Evolutionary conservation across 2,797 vertebrate species (phyloP), one percentile per base, ranked within the genome.

Genomic region (Limosa lapponica): DNA sequence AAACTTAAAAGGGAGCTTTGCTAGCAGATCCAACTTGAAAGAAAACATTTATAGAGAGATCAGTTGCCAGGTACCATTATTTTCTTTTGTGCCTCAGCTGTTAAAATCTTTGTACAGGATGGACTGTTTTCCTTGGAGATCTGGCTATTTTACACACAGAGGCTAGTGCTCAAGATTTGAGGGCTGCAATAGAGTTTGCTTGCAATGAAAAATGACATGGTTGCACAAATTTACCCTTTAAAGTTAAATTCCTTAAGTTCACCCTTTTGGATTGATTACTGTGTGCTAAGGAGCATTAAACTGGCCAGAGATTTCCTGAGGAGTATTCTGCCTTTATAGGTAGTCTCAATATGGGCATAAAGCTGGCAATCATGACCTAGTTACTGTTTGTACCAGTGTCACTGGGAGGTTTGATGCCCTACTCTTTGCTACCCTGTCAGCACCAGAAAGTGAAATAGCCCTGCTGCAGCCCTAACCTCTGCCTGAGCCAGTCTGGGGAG

Each of bases 1-100:
- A 88, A 59, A 89, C 89, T 87, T 91, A 74, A 96, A 95, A 95
- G 77, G 80, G 70, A 95, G 73, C 82, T 95, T 91, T 95, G 55
- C 72, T 93, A 91, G 69, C 46, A 73, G 75, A 86, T 78, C 57
- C 69, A 91, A 11, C 92, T 77, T 96, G 91, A 95, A 96, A 87
- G 87, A 89, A 69, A 62, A 57, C 46, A 67, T 90, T 93, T 95
- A 71, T 67, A 57, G 48, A 81, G 44, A 90, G 73, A 89, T 94
- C 73, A 74, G 72, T 96, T 97, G 95, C 84, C 1, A 18, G 83
- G 93, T 89, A 46, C 72, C 49, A 46, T 95, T 96, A 51, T 84
- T 78, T 87, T 67, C 73, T 95, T 93, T 91, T 89, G 66, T 84
- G 87, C 32, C 46, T 71, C 17, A 34, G 70, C 59, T 92, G 78